Base-by-base conservation (phyloP, 2,113 vertebrate genomes). In the Oreochromis aureus region DNA sequence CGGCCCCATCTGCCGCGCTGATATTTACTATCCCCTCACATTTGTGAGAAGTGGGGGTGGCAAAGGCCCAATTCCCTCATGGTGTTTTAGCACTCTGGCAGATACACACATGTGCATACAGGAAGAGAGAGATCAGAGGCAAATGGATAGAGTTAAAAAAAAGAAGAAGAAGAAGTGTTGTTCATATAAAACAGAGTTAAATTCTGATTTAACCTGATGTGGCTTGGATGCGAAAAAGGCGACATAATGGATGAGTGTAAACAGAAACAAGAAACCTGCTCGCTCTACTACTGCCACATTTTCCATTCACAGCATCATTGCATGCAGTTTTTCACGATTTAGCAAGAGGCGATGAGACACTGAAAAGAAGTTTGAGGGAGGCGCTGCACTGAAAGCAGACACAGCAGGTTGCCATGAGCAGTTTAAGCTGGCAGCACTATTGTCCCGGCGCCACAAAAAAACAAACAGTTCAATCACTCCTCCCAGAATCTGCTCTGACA, bases 401-500 rank as follows among this genome's bases (percentile, higher is more conserved):
- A 80, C 89, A 92, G 91, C 85, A 86, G 90, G 92, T 81, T 85
- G 92, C 92, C 82, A 53, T 7, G 86, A 89, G 83, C 53, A 76
- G 83, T 88, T 91, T 90, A 84, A 88, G 82, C 76, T 44, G 86
- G 48, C 89, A 59, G 71, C 15, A 63, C 85, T 80, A 85, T 95
- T 94, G 94, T 95, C 83, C 87, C 12, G 2, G 36, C 34, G 56
- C 92, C 90, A 92, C 93, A 81, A 89, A 76, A 66, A 89, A 94
- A 94, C 93, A 94, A 95, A 95, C 94, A 94, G 94, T 92, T 95
- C 91, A 93, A 89, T 95, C 95, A 93, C 93, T 92, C 89, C 92
- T 90, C 78, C 55, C 83, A 34, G 93, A 93, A 94, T 94, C 85
- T 81, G 76, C 73, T 61, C 87, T 91, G 93, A 95, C 94, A 91